Conservation (phyloP, 2,113 vertebrate genomes). For the Dermatemys mawii region DNA sequence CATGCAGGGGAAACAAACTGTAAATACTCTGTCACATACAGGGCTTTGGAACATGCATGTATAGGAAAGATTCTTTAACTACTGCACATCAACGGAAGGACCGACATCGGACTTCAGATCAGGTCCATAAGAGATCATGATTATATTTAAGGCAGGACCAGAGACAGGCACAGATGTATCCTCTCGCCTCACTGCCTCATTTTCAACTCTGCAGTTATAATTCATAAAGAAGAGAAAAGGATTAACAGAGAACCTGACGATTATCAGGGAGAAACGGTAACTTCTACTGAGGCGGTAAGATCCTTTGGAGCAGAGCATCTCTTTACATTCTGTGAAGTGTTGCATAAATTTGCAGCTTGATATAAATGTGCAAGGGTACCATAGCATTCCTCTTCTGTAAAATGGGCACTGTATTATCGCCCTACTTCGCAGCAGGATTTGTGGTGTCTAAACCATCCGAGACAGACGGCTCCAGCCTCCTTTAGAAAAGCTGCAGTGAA, state of each 20-base stretch:
- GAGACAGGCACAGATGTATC: neutral
- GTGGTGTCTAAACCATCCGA: too few species aligned
- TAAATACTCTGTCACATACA: neutral
- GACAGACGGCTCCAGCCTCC: too few species aligned
- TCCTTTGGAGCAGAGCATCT: neutral
- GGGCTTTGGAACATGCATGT: neutral
- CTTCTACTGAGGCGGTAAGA: neutral
- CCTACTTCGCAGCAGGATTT: neutral
- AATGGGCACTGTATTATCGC: neutral
- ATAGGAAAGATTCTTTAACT: neutral
- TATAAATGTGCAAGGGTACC: neutral
- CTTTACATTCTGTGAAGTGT: neutral
- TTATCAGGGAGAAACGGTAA: neutral
- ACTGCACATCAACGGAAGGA: neutral
- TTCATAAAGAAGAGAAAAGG: neutral
- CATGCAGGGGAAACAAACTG: neutral
- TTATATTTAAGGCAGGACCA: neutral
- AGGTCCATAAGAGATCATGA: too few species aligned
- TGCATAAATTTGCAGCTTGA: neutral
- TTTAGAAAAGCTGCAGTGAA: too few species aligned
- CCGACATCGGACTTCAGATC: too few species aligned
- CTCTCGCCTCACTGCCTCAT: neutral
- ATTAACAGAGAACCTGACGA: neutral
- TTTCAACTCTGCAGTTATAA: slow-evolving; percentile 13
- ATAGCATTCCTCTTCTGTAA: neutral